phyloP scores from a whole-genome alignment of 2,797 vertebrate genomes.

The Catharus ustulatus region DNA sequence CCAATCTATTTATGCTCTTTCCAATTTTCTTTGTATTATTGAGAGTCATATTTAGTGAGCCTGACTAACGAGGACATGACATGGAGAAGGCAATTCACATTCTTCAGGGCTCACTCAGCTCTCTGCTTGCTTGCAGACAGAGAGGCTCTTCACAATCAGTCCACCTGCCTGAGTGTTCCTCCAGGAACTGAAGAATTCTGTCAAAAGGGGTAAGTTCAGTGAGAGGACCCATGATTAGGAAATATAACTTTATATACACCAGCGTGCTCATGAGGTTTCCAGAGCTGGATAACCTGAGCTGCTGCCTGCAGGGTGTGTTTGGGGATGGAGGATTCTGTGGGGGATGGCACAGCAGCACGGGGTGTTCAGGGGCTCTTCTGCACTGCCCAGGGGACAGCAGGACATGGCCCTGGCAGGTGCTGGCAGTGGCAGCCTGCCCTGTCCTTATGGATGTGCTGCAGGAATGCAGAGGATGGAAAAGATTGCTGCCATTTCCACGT shows the following conservation, averaged over 20 bases:
- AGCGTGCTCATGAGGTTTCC: accelerated
- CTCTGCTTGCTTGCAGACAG: not conserved
- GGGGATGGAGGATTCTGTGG: not conserved
- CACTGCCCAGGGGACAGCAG: not conserved
- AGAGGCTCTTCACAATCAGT: not conserved
- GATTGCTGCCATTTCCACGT: not conserved
- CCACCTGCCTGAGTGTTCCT: not conserved
- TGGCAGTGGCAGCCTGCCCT: not conserved
- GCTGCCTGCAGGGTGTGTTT: not conserved
- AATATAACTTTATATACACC: not conserved
- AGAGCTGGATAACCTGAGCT: not conserved
- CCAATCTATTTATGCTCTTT: slow-evolving; percentile 10
- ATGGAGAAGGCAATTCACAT: not conserved
- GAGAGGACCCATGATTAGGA: not conserved
- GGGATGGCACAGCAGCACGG: not conserved
- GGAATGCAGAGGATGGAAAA: not conserved
- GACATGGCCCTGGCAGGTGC: not conserved
- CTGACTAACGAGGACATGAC: not conserved
- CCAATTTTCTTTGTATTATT: slow-evolving; percentile 5
- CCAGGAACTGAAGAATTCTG: not conserved
- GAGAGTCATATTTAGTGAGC: not conserved
- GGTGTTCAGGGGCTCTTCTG: not conserved
- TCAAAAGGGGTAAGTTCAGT: not conserved
- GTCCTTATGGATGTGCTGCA: not conserved
- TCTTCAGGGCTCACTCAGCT: not conserved